Evolutionary conservation across 2,888 invertebrate species (phyloP).

Genomic region (Chloroclystis v-ata): DNA sequence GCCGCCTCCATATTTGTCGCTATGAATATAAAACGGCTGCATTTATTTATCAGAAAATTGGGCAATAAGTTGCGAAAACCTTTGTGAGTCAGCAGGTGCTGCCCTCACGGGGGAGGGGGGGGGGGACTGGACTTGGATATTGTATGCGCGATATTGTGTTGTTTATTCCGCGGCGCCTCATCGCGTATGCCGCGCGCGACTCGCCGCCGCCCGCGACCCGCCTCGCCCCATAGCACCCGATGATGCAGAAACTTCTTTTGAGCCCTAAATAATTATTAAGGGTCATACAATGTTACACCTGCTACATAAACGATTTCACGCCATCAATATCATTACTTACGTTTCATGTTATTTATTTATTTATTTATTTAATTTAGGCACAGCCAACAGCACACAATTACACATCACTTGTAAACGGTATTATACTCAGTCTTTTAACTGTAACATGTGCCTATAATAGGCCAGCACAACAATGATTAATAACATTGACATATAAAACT

Average conservation of each 20-base stretch:
- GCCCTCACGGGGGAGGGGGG: background rate
- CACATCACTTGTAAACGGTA: no score
- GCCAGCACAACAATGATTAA: no score
- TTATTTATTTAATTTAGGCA: no score
- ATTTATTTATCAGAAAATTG: background rate
- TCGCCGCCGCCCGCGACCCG: background rate
- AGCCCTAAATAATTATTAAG: background rate
- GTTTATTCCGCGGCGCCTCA: slow-evolving; percentile 35
- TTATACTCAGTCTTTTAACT: no score
- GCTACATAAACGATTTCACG: no score
- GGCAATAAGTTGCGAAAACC: background rate
- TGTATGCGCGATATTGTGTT: slow-evolving; percentile 19
- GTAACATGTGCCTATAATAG: no score
- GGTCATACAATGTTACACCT: no score
- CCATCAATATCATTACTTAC: no score
- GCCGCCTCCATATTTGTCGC: no score
- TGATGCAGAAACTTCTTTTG: background rate
- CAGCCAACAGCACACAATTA: no score
- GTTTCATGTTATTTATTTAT: no score
- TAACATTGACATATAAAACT: no score
- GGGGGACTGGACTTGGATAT: background rate
- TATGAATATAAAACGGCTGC: background rate
- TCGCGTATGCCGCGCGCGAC: slow-evolving; percentile 38
- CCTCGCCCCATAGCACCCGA: background rate
- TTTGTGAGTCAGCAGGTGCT: background rate